Evolutionary conservation across 2,797 vertebrate species (phyloP), one percentile per base, ranked within the genome.

Genomic region (Centropyge bicolor): DNA sequence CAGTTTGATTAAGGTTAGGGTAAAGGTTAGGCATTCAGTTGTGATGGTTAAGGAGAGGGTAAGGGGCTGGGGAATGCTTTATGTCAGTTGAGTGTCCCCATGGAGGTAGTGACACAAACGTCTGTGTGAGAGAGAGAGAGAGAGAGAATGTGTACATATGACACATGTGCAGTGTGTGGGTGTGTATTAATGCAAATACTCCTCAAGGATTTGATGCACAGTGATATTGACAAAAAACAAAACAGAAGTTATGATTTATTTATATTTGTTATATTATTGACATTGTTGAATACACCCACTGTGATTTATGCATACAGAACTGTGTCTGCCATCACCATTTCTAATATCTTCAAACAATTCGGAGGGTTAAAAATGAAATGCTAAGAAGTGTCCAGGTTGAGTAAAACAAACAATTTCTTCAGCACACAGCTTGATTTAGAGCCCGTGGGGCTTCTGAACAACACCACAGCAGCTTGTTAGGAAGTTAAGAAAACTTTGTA

Each of bases 101-200:
- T 31, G 27, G 27, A 4, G 27, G 4, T 4, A 31, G 27, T 31
- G 4, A 31, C 27, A 31, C 27, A 31, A 31, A 31, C 27, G 27
- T 31, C 2, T 31, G 27, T 31, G 27, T 31, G 27, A 31, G 27
- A 31, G 27, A 31, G 27, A 31, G 27, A 31, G 27, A 31, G 27
- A 31, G 27, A 31, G 27, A 31, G 27, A 31, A 31, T 31, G 27
- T 31, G 27, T 31, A 20, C 60, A 43, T 24, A 71, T 71, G 59
- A 70, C 63, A 69, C 52, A 61, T 5, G 6, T 70, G 70, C 59
- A 45, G 27, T 76, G 9, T 76, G 54, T 78, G 27, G 27, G 27
- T 31, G 51, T 51, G 19, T 64, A 22, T 74, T 69, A 40, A 49
- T 68, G n/a, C 35, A 74, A 80, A 77, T 77, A 56, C 52, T 79